phyloP scores from a whole-genome alignment of 1,140 invertebrate genomes.

The Danaus plexippus region DNA sequence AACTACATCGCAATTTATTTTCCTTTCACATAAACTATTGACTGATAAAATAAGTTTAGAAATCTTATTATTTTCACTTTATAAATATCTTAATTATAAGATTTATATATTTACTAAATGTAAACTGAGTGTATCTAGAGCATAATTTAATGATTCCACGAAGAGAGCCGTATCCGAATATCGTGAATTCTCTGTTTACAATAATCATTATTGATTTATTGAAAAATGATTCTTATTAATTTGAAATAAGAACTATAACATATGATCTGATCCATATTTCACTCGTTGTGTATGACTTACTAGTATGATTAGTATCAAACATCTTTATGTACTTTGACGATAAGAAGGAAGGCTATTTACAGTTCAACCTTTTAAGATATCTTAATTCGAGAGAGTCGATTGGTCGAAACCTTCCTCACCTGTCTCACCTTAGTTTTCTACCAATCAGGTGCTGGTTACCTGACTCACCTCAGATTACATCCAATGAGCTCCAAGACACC shows the following conservation, averaged over 20 bases:
- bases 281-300: too few species aligned
- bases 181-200: constrained; percentile 16
- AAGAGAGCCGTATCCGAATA: constrained; percentile 30
- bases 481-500: constrained; percentile 36
- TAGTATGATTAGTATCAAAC: too few species aligned
- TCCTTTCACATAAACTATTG: too few species aligned
- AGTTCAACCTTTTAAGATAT: too few species aligned
- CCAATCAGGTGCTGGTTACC: constrained; percentile 20
- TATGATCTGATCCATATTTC: too few species aligned
- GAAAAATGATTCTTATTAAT: constrained; percentile 8
- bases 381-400: constrained; percentile 13
- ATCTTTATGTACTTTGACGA: too few species aligned
- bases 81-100: too few species aligned
- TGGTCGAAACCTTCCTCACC: constrained; percentile 15
- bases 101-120: constrained; percentile 7
- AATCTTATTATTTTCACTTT: too few species aligned
- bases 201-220: constrained; percentile 12
- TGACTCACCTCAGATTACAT: constrained; percentile 30
- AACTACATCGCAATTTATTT: too few species aligned
- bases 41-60: too few species aligned
- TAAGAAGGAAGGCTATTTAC: too few species aligned
- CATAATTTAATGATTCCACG: constrained; percentile 28
- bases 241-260: neutral
- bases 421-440: too few species aligned
- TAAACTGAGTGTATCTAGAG: constrained; percentile 6